Conservation (phyloP, 23 tunicate species). For the Styela plicata region DNA sequence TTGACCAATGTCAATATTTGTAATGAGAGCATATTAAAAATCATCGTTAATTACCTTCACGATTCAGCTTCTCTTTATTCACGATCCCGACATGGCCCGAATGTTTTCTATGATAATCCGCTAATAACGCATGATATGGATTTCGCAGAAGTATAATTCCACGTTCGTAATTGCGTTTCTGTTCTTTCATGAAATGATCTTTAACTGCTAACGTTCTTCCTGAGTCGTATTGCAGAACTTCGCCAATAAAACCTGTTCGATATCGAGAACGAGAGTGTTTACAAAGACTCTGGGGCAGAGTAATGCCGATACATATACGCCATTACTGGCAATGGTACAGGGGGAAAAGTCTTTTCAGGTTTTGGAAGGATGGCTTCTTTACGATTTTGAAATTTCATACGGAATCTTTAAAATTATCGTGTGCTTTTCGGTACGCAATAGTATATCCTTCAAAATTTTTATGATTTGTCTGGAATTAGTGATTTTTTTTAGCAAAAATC, state of each 20-base stretch:
- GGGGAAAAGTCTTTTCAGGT: neutral
- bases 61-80: neutral
- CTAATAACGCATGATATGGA: constrained; percentile 39
- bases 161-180: constrained; percentile 21
- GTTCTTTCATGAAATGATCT: constrained; percentile 28
- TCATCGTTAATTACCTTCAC: neutral
- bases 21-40: neutral
- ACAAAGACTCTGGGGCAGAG: too few relatives aligned
- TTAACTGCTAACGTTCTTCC: constrained; percentile 26
- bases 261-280: too few relatives aligned
- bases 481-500: too few relatives aligned
- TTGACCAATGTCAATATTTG: too few relatives aligned
- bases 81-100: constrained; percentile 27
- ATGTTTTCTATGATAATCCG: constrained; percentile 36
- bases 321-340: neutral
- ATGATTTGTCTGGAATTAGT: too few relatives aligned
- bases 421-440: too few relatives aligned
- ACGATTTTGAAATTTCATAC: neutral
- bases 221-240: neutral
- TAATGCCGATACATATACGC: too few relatives aligned
- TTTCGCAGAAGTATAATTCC: constrained; percentile 32
- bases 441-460: too few relatives aligned
- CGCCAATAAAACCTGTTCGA: constrained; percentile 17
- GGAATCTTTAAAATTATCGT: neutral
- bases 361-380: neutral